These are phyloP conservation scores for Drosophila monieri DNA, from an alignment of 2,888 invertebrate genomes.

Conservation along the genomic window DNA sequence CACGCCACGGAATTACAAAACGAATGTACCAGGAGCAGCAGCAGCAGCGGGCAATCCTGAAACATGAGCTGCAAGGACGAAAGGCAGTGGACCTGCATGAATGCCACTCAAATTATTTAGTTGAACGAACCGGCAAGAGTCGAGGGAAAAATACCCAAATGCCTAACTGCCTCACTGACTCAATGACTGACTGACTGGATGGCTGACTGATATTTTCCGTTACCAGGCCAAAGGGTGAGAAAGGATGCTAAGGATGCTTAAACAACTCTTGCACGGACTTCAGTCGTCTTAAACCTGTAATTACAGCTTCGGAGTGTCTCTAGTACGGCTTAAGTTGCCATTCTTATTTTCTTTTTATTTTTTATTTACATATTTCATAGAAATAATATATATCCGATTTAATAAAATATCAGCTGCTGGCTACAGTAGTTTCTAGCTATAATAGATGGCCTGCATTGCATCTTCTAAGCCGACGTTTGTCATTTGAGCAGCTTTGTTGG, in stretches of 20 bases:
- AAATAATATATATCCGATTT: background rate
- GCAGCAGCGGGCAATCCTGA: slow-evolving; percentile 61
- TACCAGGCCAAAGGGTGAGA: slow-evolving; percentile 46
- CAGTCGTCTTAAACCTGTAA: slow-evolving; percentile 24
- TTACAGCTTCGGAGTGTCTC: background rate
- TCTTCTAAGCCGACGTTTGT: slow-evolving; percentile 70
- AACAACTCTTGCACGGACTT: background rate
- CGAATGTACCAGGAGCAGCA: slow-evolving; percentile 62
- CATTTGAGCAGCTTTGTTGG: slow-evolving; percentile 81
- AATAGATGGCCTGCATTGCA: slow-evolving; percentile 1
- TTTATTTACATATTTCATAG: background rate
- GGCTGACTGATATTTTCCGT: slow-evolving; percentile 69
- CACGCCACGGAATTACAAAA: slow-evolving; percentile 83
- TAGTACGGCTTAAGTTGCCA: background rate
- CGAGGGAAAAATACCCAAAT: slow-evolving; percentile 54
- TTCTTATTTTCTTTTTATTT: background rate
- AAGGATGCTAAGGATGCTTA: slow-evolving; percentile 18
- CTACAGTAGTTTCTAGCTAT: background rate
- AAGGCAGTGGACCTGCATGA: slow-evolving; percentile 76
- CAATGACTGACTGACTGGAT: slow-evolving; percentile 13
- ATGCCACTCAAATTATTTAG: slow-evolving; percentile 82
- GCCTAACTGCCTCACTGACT: slow-evolving; percentile 40
- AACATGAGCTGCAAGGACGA: slow-evolving; percentile 68
- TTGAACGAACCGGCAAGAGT: slow-evolving; percentile 81
- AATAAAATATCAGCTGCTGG: slow-evolving; percentile 2